phyloP scores from a whole-genome alignment of 64 coral and sea anemone species.

The Hydrozoanthus tunicans region DNA sequence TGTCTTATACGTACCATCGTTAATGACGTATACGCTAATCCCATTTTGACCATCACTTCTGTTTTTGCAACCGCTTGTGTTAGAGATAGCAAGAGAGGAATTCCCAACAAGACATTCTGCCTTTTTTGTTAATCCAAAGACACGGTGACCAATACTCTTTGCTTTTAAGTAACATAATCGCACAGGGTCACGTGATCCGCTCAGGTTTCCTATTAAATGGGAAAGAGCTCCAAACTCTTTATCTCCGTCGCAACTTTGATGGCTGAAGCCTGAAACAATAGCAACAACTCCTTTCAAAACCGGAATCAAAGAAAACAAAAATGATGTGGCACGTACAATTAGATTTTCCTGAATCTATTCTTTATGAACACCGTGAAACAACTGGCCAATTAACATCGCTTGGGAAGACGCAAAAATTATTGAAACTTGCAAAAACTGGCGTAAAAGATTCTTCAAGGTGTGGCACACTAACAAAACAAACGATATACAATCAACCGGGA shows the following conservation, averaged over 20 bases:
- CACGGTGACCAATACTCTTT: background rate
- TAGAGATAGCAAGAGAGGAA: background rate
- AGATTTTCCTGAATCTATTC: no score
- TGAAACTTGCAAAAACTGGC: no score
- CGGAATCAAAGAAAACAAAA: background rate
- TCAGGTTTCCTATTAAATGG: background rate
- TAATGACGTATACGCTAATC: slow-evolving; percentile 2
- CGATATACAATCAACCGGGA: no score
- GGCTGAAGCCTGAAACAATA: background rate
- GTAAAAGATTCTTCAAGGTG: no score
- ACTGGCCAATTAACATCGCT: no score
- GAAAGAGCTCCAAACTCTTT: background rate
- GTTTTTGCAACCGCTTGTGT: background rate
- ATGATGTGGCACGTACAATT: no score
- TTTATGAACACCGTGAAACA: no score
- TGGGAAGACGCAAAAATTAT: no score
- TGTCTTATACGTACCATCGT: background rate
- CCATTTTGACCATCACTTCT: background rate
- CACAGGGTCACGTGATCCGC: background rate
- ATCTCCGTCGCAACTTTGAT: background rate
- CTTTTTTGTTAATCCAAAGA: slow-evolving; percentile 5
- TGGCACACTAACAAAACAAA: no score
- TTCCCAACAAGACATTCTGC: background rate
- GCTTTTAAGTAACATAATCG: slow-evolving; percentile 16
- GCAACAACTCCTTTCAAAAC: background rate